Conservation (phyloP, 2,113 vertebrate species). For the Etia nguti region DNA sequence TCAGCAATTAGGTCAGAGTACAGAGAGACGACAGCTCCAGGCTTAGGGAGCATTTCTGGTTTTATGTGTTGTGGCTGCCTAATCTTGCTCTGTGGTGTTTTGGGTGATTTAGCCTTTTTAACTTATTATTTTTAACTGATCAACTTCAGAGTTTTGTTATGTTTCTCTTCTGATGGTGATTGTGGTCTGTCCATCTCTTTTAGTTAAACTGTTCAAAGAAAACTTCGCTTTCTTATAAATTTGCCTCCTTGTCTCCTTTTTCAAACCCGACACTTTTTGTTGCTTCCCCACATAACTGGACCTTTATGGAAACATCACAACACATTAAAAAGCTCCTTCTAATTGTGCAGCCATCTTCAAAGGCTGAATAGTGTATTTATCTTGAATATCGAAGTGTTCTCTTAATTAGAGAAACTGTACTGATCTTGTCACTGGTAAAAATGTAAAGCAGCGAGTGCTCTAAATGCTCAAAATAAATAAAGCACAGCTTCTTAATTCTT, state of each 20-base stretch:
- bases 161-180: neutral
- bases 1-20: neutral
- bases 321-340: neutral
- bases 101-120: neutral
- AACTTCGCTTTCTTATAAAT: rapidly evolving
- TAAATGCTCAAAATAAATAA: neutral
- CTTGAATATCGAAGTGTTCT: neutral
- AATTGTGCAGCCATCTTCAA: neutral
- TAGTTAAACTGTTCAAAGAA: neutral
- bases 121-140: neutral
- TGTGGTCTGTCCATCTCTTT: neutral
- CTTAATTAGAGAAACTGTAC: neutral
- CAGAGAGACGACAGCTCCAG: neutral
- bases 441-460: neutral
- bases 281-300: neutral
- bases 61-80: rapidly evolving
- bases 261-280: neutral
- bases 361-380: neutral
- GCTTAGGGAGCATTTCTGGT: neutral
- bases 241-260: neutral
- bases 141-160: neutral
- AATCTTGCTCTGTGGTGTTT: neutral
- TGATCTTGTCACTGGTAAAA: neutral
- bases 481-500: neutral
- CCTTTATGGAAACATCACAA: neutral